Percentiles rank a stretch among this genome's conserved stretches.
phyloP scores from a whole-genome alignment of 2,888 invertebrate genomes.

The Scaptomyza reducta region DNA sequence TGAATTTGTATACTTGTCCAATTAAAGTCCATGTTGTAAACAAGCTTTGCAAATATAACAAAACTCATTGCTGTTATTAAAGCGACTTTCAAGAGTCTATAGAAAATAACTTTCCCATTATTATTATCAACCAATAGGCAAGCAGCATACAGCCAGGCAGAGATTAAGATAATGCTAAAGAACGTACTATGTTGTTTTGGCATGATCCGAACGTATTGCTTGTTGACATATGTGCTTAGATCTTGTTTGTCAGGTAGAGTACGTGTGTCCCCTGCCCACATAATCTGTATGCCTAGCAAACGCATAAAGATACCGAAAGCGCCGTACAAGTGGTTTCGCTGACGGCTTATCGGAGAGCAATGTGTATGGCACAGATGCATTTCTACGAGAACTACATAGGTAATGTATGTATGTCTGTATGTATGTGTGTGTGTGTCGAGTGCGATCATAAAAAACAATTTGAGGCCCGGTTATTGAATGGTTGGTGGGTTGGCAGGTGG shows the following conservation, averaged over 20 bases:
- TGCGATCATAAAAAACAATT: constrained; percentile 37
- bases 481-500: background rate
- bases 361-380: constrained; percentile 1
- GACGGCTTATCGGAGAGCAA: constrained; percentile 27
- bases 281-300: no score
- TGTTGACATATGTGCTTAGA: background rate
- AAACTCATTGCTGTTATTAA: background rate
- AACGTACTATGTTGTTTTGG: background rate
- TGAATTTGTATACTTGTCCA: background rate
- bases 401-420: background rate
- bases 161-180: background rate
- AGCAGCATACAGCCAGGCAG: background rate
- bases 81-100: no score
- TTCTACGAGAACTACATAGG: no score
- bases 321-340: constrained; percentile 18
- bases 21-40: background rate
- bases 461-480: constrained; percentile 25
- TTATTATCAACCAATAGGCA: background rate
- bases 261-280: background rate
- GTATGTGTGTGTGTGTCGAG: background rate
- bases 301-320: constrained; percentile 27
- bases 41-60: background rate
- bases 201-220: constrained; percentile 4
- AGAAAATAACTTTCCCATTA: no score
- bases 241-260: background rate